Evolutionary conservation across 2,797 vertebrate genomes (phyloP).

Genomic region (Neomorphus geoffroyi): DNA sequence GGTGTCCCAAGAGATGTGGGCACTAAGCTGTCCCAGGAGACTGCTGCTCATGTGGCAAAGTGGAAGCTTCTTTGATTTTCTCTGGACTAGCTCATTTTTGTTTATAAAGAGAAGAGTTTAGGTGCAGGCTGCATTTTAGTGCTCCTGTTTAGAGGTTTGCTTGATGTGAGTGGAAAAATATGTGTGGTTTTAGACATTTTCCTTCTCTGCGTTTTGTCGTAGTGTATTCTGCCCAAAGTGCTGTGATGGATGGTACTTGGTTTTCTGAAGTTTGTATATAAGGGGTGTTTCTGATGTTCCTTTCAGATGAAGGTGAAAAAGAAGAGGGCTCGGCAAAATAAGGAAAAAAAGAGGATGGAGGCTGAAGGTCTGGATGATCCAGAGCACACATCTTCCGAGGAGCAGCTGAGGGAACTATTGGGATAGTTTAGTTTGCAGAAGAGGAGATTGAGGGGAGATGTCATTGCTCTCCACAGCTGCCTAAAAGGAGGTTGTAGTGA

Average conservation of each 20-base stretch:
- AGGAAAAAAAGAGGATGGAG: neutral
- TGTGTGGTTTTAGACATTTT: fast-evolving
- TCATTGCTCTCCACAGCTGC: no score
- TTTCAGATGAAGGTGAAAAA: neutral
- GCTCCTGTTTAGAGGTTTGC: neutral
- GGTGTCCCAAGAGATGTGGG: neutral
- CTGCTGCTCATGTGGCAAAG: neutral
- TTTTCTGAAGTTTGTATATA: neutral
- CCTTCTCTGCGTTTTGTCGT: neutral
- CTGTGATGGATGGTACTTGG: neutral
- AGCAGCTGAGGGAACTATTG: no score
- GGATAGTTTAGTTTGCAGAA: no score
- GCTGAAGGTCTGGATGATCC: no score
- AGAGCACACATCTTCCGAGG: no score
- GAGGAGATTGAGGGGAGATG: no score
- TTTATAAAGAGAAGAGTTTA: neutral
- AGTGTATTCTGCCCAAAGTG: neutral
- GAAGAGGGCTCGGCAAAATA: neutral
- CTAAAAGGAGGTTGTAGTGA: no score
- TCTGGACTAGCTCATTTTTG: neutral
- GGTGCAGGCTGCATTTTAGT: neutral
- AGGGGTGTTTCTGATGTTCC: neutral
- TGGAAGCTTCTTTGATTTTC: neutral
- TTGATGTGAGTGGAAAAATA: neutral
- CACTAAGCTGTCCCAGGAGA: neutral